Evolutionary conservation across 2,113 vertebrate genomes (phyloP), one percentile per base, ranked within the genome.

Genomic region (Scomber colias): DNA sequence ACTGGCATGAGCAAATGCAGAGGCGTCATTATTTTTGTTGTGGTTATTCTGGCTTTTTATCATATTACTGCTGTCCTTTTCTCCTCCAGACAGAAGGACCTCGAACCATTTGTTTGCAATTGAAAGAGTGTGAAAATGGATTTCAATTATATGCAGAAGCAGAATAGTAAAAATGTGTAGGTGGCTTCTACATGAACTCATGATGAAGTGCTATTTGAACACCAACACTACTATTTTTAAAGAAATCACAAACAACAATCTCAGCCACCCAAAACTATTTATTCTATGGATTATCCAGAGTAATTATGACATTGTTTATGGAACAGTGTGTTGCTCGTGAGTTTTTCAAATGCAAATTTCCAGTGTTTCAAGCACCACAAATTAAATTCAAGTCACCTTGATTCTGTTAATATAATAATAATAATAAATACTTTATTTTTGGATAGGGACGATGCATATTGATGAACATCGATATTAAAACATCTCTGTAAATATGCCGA

Each of bases 21-120:
- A 60, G 3, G 60, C 50, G 21, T 81, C 53, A 65, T 79, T 50
- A 63, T 55, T 75, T 68, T 75, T 75, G 56, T 67, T 69, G 51
- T 46, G 60, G 19, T 59, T 51, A 27, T 40, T 71, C 35, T 17
- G 68, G 21, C 30, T 45, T 80, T 79, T 79, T 69, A 68, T 78
- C 61, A 57, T 70, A 67, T 46, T 56, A 44, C 30, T 63, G 50
- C 46, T 35, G n/a, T 65, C 62, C 40, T 82, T 69, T 77, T 35
- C 73, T 81, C 69, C 64, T 54, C 13, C 56, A 64, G 15, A 50
- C 61, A 66, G 53, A 65, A 17, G n/a, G 57, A 30, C 63, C 57
- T 51, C 55, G 51, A 35, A 49, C 48, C 62, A 30, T 75, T 62
- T 67, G 55, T 76, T 66, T 71, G 53, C 57, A 61, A 70, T 5